phyloP scores from a whole-genome alignment of 2,888 invertebrate genomes.

The Machimus rusticus region DNA sequence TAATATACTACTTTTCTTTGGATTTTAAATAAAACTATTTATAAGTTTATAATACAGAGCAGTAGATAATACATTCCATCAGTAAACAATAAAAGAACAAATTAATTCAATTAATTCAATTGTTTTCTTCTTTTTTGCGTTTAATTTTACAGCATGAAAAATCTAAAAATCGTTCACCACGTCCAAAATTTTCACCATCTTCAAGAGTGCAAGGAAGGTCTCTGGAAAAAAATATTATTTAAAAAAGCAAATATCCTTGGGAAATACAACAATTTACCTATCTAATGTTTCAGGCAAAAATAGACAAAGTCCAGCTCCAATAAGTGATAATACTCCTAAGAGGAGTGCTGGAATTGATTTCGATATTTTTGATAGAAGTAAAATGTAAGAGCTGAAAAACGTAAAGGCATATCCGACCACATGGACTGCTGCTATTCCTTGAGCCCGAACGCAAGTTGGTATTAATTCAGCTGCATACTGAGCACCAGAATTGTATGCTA shows the following conservation, averaged over 20 bases:
- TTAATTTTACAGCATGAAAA: conserved; percentile 37
- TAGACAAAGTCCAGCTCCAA: conserved; percentile 66
- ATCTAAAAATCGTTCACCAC: not conserved
- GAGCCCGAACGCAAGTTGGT: conserved; percentile 67
- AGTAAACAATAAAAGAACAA: not conserved
- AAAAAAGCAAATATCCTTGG: conserved; percentile 51
- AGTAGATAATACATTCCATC: not conserved
- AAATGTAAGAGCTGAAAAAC: conserved; percentile 68
- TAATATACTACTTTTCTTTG: too few relatives aligned
- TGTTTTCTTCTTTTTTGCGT: not conserved
- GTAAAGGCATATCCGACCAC: conserved; percentile 70
- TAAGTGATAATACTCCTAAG: conserved; percentile 64
- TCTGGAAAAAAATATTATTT: conserved; percentile 49
- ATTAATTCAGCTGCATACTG: conserved; percentile 68
- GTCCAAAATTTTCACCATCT: conserved; percentile 68
- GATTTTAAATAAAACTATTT: too few relatives aligned
- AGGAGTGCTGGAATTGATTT: conserved; percentile 66
- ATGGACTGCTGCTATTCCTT: conserved; percentile 66
- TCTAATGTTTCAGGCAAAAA: conserved; percentile 69
- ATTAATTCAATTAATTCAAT: not conserved
- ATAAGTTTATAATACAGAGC: too few relatives aligned
- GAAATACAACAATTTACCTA: conserved; percentile 53
- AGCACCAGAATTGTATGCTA: conserved; percentile 67
- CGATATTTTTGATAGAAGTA: conserved; percentile 62
- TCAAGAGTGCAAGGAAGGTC: conserved; percentile 67